These are phyloP conservation scores for Drosophila peninsularis DNA, from an alignment of 2,888 invertebrate species.

Conservation along the genomic window DNA sequence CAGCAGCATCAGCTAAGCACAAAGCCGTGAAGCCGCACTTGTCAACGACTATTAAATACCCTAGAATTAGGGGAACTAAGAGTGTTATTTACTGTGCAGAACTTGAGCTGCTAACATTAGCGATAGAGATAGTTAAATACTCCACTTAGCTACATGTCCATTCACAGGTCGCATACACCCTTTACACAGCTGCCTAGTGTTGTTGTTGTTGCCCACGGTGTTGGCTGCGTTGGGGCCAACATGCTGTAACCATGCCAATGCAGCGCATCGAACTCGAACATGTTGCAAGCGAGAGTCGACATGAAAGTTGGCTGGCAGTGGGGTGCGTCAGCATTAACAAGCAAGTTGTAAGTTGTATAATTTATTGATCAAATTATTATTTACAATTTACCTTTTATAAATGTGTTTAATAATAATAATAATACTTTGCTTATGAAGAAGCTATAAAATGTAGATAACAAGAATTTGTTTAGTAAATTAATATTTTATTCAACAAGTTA, in stretches of 20 bases:
- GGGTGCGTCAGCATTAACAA: not conserved
- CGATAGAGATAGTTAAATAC: not conserved
- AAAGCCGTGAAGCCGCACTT: not conserved
- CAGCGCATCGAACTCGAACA: constrained; percentile 62
- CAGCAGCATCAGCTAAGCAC: constrained; percentile 23
- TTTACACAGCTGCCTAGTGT: too few relatives aligned
- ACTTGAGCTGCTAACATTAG: not conserved
- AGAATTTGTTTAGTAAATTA: too few relatives aligned
- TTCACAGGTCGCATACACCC: too few relatives aligned
- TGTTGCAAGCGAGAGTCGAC: constrained; percentile 58
- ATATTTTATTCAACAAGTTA: too few relatives aligned
- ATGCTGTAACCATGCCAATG: constrained; percentile 29
- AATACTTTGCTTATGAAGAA: too few relatives aligned
- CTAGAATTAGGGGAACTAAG: not conserved
- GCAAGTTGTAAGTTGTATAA: not conserved
- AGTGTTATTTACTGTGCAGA: too few relatives aligned
- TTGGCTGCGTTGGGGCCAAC: constrained; percentile 5
- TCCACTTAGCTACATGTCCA: not conserved
- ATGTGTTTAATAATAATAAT: too few relatives aligned
- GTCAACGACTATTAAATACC: constrained; percentile 16
- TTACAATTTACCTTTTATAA: too few relatives aligned
- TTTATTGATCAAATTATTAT: too few relatives aligned
- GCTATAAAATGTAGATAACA: too few relatives aligned
- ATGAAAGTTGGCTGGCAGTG: constrained; percentile 13
- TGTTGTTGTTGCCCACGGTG: constrained; percentile 3